Evolutionary conservation across 2,113 vertebrate genomes (phyloP), one percentile per base, ranked within the genome.

Genomic region (Toxotes jaculatrix): DNA sequence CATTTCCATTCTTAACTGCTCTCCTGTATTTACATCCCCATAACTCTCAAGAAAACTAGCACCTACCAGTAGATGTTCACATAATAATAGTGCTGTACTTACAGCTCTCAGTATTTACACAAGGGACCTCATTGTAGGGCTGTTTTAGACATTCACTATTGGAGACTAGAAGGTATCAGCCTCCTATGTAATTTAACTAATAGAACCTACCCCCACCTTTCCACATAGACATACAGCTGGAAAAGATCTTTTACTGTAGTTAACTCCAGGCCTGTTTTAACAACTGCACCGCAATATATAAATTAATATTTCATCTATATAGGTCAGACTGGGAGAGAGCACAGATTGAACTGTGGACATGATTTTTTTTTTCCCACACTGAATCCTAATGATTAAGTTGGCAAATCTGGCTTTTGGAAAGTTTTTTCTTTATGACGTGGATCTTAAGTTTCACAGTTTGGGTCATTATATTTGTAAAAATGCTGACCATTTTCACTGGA

Each of bases 121-220:
- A 61, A 59, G 49, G n/a, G 78, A 60, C 57, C 69, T 57, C 71
- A 68, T 76, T 55, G 21, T 38, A 67, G 61, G 53, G 56, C 77
- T 61, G 49, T 85, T 82, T 80, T 27, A 56, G 74, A 63, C 17
- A 0, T 56, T 79, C 70, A 63, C 61, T 34, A 66, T 72, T 81
- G 63, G 74, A 78, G 83, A 65, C 67, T 56, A 65, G 57, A 73
- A 60, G 75, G 40, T 45, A 75, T 82, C 62, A 63, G 59, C 63
- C 76, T 87, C 65, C 83, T 80, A 51, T 90, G 82, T 91, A 79
- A 87, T 89, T 88, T 83, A 72, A 55, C 81, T 91, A 85, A 90
- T 90, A 72, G 80, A 80, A 47, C 76, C 84, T 76, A 74, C 74
- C 49, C 62, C 75, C 59, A 11, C 53, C 32, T 66, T 65, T 9